Base-by-base conservation (phyloP, 1,140 invertebrate species). In the Campodea augens region DNA sequence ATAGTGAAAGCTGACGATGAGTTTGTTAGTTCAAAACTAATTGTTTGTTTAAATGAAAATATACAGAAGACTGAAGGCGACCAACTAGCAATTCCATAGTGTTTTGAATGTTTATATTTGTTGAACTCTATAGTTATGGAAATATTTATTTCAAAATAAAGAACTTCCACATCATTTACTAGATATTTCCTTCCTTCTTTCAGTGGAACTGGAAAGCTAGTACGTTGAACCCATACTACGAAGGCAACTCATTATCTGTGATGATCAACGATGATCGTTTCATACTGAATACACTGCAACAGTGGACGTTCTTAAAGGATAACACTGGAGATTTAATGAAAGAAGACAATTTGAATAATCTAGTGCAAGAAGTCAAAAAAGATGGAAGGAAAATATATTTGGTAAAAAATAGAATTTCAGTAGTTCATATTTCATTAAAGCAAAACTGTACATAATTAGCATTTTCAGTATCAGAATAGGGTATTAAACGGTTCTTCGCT, bases 151-250 rank as follows among this genome's bases (percentile, higher is more conserved):
- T 49, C 37, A 25, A 25, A 43, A 43, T 37, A 22, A 40, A 15
- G n/a, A 36, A 36, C 13, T 23, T 4, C 25, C 32, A 15, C 21
- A 7, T 38, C 24, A 27, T 15, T 25, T 38, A 21, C 15, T 38
- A 20, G 25, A 15, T 2, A 12, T 22, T 49, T 12, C 18, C 41
- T 4, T 44, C 19, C 15, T 42, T 41, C 43, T 68, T 70, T 46
- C 54, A 78, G 63, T 91, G 85, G 82, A 55, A 75, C 38, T 96
- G 90, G 90, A 49, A 76, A 5, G 89, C 80, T 0, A 82, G 72
- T 20, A 87, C 85, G 0, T 61, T 95, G 18, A 93, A 93, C 69
- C 90, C 90, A 0, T 81, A 90, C 56, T 86, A 91, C 60, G 89
- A 95, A 64, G 82, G 78, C 1, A 90, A 89, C 59, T 67, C 70